Percentiles rank a stretch among this genome's conserved stretches.
These are phyloP conservation scores for Acropternis orthonyx DNA, from an alignment of 2,797 vertebrate genomes.

Conservation along the genomic window DNA sequence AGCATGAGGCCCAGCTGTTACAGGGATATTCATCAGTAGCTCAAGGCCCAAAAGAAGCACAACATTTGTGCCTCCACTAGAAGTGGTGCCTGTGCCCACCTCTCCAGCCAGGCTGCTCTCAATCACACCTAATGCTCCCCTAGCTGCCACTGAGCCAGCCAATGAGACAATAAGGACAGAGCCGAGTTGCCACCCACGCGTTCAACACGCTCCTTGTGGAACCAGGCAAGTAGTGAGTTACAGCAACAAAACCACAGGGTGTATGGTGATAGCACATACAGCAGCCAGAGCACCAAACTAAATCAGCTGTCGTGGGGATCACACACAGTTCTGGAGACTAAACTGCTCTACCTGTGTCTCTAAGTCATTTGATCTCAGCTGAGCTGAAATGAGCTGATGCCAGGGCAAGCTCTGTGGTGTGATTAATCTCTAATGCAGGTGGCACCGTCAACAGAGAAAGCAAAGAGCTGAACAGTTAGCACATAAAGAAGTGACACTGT, in stretches of 20 bases:
- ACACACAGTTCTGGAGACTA: not conserved
- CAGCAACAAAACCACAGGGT: not conserved
- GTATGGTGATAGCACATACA: not conserved
- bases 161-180: not conserved
- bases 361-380: not conserved
- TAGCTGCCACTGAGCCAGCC: not conserved
- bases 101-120: not conserved
- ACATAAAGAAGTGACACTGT: not conserved
- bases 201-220: rapidly evolving
- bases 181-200: rapidly evolving
- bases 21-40: not conserved
- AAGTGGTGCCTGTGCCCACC: not conserved
- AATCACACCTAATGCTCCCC: not conserved
- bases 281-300: not conserved
- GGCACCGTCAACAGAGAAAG: not conserved
- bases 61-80: not conserved
- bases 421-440: not conserved
- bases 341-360: not conserved
- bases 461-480: not conserved
- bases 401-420: not conserved
- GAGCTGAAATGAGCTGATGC: not conserved
- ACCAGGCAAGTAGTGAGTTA: not conserved
- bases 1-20: rapidly evolving
- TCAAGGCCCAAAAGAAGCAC: not conserved
- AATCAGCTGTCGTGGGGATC: not conserved